Conservation (phyloP, 2,113 vertebrate genomes). For the Strix aluco region DNA sequence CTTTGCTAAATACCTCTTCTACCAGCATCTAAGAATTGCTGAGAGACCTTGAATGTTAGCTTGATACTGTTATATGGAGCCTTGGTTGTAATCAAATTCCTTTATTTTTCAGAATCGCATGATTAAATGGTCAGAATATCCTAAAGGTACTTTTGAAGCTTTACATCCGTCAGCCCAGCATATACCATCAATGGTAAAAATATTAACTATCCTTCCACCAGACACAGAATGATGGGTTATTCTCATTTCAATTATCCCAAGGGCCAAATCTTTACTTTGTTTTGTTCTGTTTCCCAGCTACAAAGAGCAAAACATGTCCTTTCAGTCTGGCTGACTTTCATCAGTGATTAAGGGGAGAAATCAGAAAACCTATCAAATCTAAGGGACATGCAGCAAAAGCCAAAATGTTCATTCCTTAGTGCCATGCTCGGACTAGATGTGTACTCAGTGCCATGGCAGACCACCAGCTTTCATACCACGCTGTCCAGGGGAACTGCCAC, state of each 20-base stretch:
- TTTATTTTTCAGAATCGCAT: neutral
- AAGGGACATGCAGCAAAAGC: neutral
- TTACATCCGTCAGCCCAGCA: neutral
- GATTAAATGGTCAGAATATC: neutral
- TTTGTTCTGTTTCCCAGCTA: slow-evolving; percentile 58
- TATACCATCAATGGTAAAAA: slow-evolving; percentile 6
- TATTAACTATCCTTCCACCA: slow-evolving; percentile 10
- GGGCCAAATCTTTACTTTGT: slow-evolving; percentile 45
- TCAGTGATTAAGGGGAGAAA: neutral
- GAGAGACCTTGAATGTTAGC: neutral
- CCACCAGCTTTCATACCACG: neutral
- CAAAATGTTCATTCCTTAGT: neutral
- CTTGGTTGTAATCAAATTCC: neutral
- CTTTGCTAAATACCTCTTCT: slow-evolving; percentile 4
- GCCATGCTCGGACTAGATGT: neutral
- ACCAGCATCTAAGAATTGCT: neutral
- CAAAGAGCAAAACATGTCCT: slow-evolving; percentile 48
- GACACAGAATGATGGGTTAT: slow-evolving; percentile 8
- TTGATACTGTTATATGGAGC: neutral
- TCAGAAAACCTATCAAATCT: slow-evolving; percentile 1
- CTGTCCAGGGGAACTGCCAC: neutral
- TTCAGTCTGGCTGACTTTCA: slow-evolving; percentile 56
- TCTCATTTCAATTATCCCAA: slow-evolving; percentile 30
- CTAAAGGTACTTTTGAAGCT: neutral
- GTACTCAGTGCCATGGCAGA: neutral